phyloP scores from a whole-genome alignment of 2,888 invertebrate genomes.

The Andrena hattorfiana region DNA sequence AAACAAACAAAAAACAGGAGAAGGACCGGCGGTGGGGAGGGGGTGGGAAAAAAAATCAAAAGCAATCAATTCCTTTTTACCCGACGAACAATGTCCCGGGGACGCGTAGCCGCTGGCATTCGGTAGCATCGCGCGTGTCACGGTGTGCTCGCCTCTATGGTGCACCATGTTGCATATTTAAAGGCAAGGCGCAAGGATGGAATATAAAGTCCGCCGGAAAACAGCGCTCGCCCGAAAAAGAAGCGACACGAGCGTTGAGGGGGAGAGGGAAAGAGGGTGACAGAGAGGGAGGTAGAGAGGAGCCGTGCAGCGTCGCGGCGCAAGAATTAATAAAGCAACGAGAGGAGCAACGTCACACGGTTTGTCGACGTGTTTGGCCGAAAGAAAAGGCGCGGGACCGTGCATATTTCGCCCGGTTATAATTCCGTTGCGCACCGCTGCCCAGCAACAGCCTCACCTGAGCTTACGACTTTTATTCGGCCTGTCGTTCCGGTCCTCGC shows the following conservation, averaged over 20 bases:
- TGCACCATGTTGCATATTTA: conserved; percentile 59
- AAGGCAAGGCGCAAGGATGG: conserved; percentile 46
- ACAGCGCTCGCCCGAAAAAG: conserved; percentile 26
- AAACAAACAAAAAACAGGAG: background rate
- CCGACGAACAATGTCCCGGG: conserved; percentile 41
- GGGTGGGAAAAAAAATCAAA: conserved; percentile 9
- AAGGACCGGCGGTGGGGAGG: too few relatives aligned
- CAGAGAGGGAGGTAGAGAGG: too few relatives aligned
- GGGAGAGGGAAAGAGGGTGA: background rate
- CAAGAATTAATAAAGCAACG: conserved; percentile 62
- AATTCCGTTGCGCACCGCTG: conserved; percentile 51
- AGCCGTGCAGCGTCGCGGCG: conserved; percentile 3
- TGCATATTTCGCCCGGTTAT: conserved; percentile 34
- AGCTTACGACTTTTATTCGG: conserved; percentile 61
- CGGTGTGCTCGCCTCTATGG: conserved; percentile 31
- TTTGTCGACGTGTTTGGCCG: conserved; percentile 47
- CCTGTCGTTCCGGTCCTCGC: conserved; percentile 11
- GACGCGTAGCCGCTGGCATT: conserved; percentile 11
- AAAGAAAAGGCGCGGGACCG: conserved; percentile 43
- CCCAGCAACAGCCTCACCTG: conserved; percentile 29
- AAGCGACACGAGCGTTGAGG: background rate
- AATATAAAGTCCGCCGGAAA: conserved; percentile 57
- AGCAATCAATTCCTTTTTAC: conserved; percentile 64
- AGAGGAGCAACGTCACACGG: conserved; percentile 34
- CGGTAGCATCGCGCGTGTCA: conserved; percentile 31